Conservation (phyloP, 2,797 vertebrate genomes). For the Halcyon leucocephala region DNA sequence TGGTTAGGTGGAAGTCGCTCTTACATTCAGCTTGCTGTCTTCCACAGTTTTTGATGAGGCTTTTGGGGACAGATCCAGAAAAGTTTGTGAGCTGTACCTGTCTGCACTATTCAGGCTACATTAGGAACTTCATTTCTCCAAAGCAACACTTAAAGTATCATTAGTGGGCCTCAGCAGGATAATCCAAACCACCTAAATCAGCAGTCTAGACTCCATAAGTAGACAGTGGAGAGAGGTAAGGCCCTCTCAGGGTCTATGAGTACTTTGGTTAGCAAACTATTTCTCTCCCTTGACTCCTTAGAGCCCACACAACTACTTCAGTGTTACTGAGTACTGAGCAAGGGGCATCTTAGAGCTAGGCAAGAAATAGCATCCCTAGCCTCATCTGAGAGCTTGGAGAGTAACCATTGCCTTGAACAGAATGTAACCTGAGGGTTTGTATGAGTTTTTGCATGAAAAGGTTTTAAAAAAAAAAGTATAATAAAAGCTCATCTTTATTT, state of each 20-base stretch:
- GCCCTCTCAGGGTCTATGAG: background rate
- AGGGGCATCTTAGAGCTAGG: background rate
- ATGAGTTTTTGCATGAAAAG: background rate
- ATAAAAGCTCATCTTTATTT: background rate
- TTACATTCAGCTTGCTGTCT: background rate
- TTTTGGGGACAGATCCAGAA: conserved; percentile 20
- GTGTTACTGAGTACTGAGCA: background rate
- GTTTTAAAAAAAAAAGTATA: background rate
- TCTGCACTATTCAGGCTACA: conserved; percentile 2
- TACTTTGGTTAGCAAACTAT: conserved; percentile 6
- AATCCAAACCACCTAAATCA: conserved; percentile 45
- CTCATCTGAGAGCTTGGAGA: background rate
- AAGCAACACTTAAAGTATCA: background rate
- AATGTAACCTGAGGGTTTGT: background rate
- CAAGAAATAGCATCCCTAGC: background rate
- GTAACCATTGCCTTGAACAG: background rate
- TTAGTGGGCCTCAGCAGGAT: background rate
- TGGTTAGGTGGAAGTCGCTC: background rate
- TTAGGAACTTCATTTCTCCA: background rate
- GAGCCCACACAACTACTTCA: background rate
- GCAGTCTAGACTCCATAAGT: conserved; percentile 7
- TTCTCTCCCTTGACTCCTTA: background rate
- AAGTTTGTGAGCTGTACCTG: background rate
- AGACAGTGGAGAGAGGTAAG: conserved; percentile 19
- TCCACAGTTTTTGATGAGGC: conserved; percentile 2